Conservation (phyloP, 2,797 vertebrate species). For the Danio tinwini region DNA sequence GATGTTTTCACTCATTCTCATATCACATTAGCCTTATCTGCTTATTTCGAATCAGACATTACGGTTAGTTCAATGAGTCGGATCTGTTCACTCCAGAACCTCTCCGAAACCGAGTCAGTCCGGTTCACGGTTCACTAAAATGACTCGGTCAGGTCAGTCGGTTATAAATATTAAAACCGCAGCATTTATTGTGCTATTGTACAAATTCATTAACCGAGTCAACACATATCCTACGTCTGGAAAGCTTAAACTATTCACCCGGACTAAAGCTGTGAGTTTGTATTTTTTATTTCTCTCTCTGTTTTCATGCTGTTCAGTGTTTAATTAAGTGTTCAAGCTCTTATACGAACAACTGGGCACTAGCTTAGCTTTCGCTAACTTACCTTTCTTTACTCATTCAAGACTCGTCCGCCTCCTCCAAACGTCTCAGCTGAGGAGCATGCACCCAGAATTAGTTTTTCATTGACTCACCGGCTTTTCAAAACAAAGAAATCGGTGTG, state of each 20-base stretch:
- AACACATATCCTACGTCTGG: neutral
- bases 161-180: neutral
- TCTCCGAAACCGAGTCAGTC: neutral
- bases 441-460: neutral
- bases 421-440: neutral
- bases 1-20: no score
- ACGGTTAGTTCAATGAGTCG: neutral
- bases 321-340: neutral
- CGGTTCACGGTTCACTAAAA: neutral
- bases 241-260: neutral
- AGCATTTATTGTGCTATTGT: neutral
- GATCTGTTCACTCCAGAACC: neutral
- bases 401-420: constrained; percentile 11
- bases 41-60: neutral
- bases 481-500: neutral
- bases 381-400: constrained; percentile 49
- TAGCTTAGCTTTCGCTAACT: constrained; percentile 55
- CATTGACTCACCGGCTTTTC: neutral
- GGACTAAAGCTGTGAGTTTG: neutral
- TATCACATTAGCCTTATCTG: neutral
- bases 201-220: neutral
- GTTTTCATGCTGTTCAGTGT: neutral
- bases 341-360: neutral
- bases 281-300: neutral
- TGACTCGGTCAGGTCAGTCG: neutral